Evolutionary conservation across 2,888 invertebrate genomes (phyloP), one percentile per base, ranked within the genome.

Genomic region (Micropterix aruncella): DNA sequence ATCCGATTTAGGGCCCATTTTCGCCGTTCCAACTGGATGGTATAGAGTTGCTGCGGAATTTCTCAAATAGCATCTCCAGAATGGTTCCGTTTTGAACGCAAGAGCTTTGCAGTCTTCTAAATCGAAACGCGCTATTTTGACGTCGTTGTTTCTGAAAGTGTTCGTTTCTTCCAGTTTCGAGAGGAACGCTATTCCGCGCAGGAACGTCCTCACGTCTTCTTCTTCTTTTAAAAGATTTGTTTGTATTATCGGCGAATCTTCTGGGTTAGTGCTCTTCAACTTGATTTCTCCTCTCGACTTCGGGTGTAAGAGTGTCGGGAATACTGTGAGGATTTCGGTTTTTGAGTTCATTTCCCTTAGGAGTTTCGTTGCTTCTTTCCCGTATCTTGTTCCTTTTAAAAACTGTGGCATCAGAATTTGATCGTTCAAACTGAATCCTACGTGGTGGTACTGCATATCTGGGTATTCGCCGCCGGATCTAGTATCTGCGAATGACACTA

Each of bases 11-110:
- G 62, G 59, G 1, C 80, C 83, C 81, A 85, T 85, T 59, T 77
- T 79, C 41, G 74, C 75, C 1, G 80, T 83, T 40, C 84, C 80
- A 1, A 76, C 75, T 1, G 80, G 78, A 56, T 86, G 84, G 59
- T 80, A 83, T 18, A 74, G 56, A 1, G 75, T 73, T 1, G 68
- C 61, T 4, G 66, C 66, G 58, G 75, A 65, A 48, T 74, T 63
- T 14, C 65, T 62, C 3, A 74, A 65, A 37, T 74, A 68, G 54
- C 80, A 80, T 48, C 62, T 60, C 74, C 77, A 75, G 55, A 75
- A 80, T 0, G 56, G 56, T 39, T 70, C 62, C 2, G 62, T 56
- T 38, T 57, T 53, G 42, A 57, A 58, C n/a, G 51, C 48, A 37
- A 58, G 51, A 36, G 56, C 48, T 2, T 50, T 53, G 50, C 73